Evolutionary conservation across 2,888 invertebrate genomes (phyloP), one percentile per base, ranked within the genome.

Genomic region (Chorisops tibialis): DNA sequence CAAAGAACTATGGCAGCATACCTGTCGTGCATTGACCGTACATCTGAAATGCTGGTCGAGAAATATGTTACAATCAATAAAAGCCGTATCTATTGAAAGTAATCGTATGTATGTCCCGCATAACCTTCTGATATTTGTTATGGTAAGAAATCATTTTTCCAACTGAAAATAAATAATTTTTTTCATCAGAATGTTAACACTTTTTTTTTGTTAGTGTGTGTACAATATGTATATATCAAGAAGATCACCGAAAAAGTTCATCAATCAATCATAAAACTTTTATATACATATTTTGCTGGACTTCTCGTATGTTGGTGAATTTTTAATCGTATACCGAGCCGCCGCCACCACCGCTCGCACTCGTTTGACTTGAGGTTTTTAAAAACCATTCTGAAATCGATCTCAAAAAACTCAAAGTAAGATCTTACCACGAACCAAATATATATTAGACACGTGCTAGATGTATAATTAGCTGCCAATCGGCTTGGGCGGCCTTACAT

Each of bases 261-360:
- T 59, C 59, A 59, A 59, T 59, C 59, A 59, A 59, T 48, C 59
- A 59, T 47, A 48, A n/a, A 59, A 48, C 59, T 48, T 59, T 59
- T 59, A 59, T 59, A 35, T 54, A 41, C n/a, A n/a, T n/a, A n/a
- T n/a, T 54, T 14, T 56, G 56, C 16, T 56, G 45, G 56, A 56
- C 11, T 24, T 56, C 16, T 43, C 35, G n/a, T 41, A 11, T 39
- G 30, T n/a, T 18, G 19, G 30, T 45, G n/a, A 16, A 41, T 41
- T 16, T 41, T 16, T n/a, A 41, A 16, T 41, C 41, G 41, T 12
- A 41, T 37, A 37, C 12, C 24, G 22, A 30, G n/a, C 11, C 9
- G 19, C 45, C 19, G 16, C 45, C 22, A 22, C 48, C 12, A 2
- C 14, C 9, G 22, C 41, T 12, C 7, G 6, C 41, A n/a, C 52